phyloP scores from a whole-genome alignment of 2,113 vertebrate genomes.

The Prionailurus viverrinus region DNA sequence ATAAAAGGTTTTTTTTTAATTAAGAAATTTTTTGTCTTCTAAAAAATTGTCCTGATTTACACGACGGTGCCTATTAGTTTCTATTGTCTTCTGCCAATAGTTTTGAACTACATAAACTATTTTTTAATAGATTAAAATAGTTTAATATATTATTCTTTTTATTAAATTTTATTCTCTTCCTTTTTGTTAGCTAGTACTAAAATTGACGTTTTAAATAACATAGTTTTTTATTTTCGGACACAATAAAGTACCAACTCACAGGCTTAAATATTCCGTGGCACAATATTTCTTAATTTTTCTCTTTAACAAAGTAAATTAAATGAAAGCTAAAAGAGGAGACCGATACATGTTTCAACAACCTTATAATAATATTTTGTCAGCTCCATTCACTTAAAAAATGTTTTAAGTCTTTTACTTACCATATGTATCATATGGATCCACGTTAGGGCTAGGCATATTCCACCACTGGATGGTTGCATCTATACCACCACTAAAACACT shows the following conservation, averaged over 20 bases:
- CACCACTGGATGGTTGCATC: constrained; percentile 99
- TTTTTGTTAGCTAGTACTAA: neutral
- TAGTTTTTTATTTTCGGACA: neutral
- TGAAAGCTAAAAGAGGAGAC: constrained; percentile 22
- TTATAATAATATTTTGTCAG: neutral
- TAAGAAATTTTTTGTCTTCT: neutral
- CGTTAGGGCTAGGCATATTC: constrained; percentile 98
- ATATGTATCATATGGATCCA: constrained; percentile 98
- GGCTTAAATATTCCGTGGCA: constrained; percentile 14
- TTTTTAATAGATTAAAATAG: neutral
- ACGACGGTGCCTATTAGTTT: neutral
- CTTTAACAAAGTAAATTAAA: constrained; percentile 56
- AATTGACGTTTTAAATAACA: constrained; percentile 26
- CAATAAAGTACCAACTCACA: neutral
- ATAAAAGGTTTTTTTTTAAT: neutral
- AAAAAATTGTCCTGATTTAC: neutral
- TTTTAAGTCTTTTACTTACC: constrained; percentile 87
- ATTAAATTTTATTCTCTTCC: neutral
- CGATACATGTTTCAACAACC: neutral
- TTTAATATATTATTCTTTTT: neutral
- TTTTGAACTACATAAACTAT: neutral
- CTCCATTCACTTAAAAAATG: neutral
- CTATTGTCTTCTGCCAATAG: neutral
- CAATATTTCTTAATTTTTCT: neutral
- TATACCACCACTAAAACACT: constrained; percentile 98